These are phyloP conservation scores for Arnoldichthys spilopterus DNA, from an alignment of 2,797 vertebrate genomes.

Conservation along the genomic window DNA sequence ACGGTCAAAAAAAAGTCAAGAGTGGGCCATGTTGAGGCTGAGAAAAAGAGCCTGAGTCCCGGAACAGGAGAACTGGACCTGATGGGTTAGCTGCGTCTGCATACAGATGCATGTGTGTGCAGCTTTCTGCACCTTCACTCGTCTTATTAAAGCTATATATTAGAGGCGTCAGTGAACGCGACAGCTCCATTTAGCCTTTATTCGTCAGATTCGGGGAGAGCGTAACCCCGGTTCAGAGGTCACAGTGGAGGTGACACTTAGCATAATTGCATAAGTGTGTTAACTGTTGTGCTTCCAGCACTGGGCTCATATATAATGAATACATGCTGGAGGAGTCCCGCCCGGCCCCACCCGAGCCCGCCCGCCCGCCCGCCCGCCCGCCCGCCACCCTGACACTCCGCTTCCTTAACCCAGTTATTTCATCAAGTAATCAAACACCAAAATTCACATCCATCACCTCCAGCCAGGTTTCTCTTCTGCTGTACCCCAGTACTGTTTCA, in stretches of 20 bases:
- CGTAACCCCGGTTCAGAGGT: slow-evolving; percentile 82
- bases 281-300: slow-evolving; percentile 80
- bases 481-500: too few species aligned
- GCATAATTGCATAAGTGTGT: slow-evolving; percentile 86
- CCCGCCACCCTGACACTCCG: slow-evolving; percentile 72
- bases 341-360: slow-evolving; percentile 58
- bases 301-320: slow-evolving; percentile 80
- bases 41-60: neutral
- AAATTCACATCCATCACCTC: neutral
- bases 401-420: neutral
- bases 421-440: neutral
- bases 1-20: neutral
- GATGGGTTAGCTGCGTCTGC: slow-evolving; percentile 65
- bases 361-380: too few species aligned
- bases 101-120: slow-evolving; percentile 73
- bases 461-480: too few species aligned
- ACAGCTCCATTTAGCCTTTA: slow-evolving; percentile 83
- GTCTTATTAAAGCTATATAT: slow-evolving; percentile 83
- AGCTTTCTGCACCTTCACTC: slow-evolving; percentile 74
- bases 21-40: neutral
- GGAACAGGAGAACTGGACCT: neutral
- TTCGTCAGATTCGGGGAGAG: slow-evolving; percentile 81
- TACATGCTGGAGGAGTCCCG: slow-evolving; percentile 67
- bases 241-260: slow-evolving; percentile 81
- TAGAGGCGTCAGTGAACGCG: slow-evolving; percentile 72